phyloP scores from a whole-genome alignment of 2,113 vertebrate species.

The Poeciliopsis retropinna region DNA sequence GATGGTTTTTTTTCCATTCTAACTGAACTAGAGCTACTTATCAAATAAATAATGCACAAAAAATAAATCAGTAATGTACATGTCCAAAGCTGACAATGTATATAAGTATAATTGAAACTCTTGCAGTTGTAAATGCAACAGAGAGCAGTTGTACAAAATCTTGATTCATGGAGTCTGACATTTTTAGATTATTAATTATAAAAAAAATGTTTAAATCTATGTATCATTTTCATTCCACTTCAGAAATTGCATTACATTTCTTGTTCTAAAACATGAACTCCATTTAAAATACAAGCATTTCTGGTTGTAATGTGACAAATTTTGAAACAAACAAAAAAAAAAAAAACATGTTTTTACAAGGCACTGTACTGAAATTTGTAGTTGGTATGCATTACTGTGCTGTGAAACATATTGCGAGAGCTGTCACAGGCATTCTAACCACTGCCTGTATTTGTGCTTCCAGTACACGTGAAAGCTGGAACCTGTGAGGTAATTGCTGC shows the following conservation, averaged over 20 bases:
- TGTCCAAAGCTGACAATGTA: too few relatives aligned
- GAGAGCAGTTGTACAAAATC: too few relatives aligned
- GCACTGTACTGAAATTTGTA: not conserved
- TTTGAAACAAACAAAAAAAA: not conserved
- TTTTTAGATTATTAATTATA: too few relatives aligned
- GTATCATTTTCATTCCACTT: not conserved
- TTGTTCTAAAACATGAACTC: not conserved
- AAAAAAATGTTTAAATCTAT: too few relatives aligned
- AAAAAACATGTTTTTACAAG: not conserved
- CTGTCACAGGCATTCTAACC: conserved; percentile 6
- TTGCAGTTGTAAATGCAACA: too few relatives aligned
- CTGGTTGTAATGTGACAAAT: too few relatives aligned
- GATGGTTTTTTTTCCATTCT: too few relatives aligned
- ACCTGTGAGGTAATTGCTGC: conserved; percentile 95
- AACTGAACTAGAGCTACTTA: too few relatives aligned
- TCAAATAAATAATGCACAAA: too few relatives aligned
- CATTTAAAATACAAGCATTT: not conserved
- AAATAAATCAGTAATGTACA: too few relatives aligned
- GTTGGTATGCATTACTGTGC: not conserved
- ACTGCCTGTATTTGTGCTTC: conserved; percentile 38
- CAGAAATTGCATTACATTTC: not conserved
- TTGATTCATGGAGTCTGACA: too few relatives aligned
- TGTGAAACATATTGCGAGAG: not conserved
- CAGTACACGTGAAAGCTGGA: conserved; percentile 91
- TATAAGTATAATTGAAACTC: too few relatives aligned